Percentiles rank a stretch among this genome's conserved stretches.
Conservation (phyloP, 2,797 vertebrate species). For the Taeniopygia guttata region DNA sequence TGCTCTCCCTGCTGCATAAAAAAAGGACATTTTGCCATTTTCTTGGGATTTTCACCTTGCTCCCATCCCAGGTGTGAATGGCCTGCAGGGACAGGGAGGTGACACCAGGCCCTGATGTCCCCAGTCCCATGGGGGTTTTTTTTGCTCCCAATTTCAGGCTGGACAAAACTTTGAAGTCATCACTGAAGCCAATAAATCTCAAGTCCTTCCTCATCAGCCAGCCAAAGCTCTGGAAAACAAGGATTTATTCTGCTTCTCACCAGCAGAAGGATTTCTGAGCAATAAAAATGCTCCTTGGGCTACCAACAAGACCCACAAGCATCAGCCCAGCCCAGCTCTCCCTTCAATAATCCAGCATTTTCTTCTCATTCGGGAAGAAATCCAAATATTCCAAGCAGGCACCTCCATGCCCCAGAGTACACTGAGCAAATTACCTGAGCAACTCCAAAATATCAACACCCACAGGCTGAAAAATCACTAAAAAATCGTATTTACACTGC, state of each 20-base stretch:
- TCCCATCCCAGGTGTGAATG: background rate
- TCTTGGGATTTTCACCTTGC: background rate
- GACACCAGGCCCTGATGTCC: fast-evolving
- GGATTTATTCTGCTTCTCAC: background rate
- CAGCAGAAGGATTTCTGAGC: background rate
- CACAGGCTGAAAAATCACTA: background rate
- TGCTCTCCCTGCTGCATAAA: background rate
- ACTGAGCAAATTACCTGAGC: fast-evolving
- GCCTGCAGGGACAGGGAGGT: background rate
- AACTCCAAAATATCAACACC: background rate
- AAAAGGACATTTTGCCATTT: fast-evolving
- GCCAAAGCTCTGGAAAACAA: background rate
- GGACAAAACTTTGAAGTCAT: fast-evolving
- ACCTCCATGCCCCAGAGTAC: fast-evolving
- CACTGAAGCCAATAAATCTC: fast-evolving
- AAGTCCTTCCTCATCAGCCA: fast-evolving
- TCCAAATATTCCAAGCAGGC: background rate
- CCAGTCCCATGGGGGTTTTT: fast-evolving
- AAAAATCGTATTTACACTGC: background rate
- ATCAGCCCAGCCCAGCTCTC: background rate
- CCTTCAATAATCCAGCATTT: background rate
- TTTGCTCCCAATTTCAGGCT: background rate
- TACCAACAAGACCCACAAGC: no score
- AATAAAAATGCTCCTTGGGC: fast-evolving
- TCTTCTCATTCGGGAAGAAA: background rate